Base-by-base conservation (phyloP, 1,140 invertebrate species). In the Diachasmimorpha longicaudata region DNA sequence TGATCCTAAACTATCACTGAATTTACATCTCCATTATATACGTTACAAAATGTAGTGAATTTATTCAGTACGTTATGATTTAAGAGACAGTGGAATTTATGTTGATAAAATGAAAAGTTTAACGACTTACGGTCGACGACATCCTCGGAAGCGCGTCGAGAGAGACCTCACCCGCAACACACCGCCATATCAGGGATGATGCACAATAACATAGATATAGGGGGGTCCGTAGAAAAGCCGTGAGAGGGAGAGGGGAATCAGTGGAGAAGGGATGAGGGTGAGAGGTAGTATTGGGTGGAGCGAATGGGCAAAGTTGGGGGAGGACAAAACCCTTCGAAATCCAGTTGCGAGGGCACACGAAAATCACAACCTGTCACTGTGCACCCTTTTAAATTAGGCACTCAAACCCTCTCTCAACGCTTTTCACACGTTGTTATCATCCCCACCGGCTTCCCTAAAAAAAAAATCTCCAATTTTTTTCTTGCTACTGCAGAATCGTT, bases 101-200 rank as follows among this genome's bases (percentile, higher is more conserved):
- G 23, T 23, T 63, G 19, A 39, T 14, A 73, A 42, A 44, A 70
- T 19, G 42, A 58, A 55, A 77, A n/a, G 52, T 66, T 58, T 58
- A 69, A 77, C 70, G 68, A 76, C 76, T 77, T 77, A 77, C 76
- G 72, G 76, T 77, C 76, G 72, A 70, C 76, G 72, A 77, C 76
- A 78, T 78, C 72, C 58, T 71, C 72, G 72, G 42, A 66, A 37
- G 74, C n/a, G 63, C 74, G 74, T 76, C 74, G 74, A 42, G 75
- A 42, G 75, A 72, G 72, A 78, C 44, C 74, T 78, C 69, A 78
- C 25, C 58, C 19, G 70, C 55, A 46, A 75, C 73, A 78, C 70
- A 78, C 67, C 74, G 70, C 69, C 44, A 75, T 73, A 72, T 71
- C 55, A 37, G 37, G 52, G 55, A 52, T 71, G 31, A 78, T 78